Evolutionary conservation across 2,113 vertebrate genomes (phyloP).

Genomic region (Chaenogobius annularis): DNA sequence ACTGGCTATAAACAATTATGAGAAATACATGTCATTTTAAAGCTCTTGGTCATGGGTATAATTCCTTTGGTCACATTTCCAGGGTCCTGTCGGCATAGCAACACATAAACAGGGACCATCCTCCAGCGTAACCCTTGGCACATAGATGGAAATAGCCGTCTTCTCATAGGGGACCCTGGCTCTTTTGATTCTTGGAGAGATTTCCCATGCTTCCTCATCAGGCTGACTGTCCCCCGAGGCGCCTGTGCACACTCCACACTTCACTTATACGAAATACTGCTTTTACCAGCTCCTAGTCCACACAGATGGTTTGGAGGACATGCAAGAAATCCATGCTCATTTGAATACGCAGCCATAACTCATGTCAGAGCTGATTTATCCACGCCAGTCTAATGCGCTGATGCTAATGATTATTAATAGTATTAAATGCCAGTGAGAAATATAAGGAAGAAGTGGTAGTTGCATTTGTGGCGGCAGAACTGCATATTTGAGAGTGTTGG

Average conservation of each 20-base stretch:
- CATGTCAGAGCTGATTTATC: slow-evolving; percentile 35
- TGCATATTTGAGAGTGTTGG: too few species aligned
- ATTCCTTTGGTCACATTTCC: slow-evolving; percentile 70
- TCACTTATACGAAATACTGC: slow-evolving; percentile 22
- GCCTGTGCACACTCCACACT: slow-evolving; percentile 1
- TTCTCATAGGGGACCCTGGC: slow-evolving; percentile 14
- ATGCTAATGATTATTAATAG: background rate
- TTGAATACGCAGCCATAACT: slow-evolving; percentile 41
- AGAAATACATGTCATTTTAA: slow-evolving; percentile 33
- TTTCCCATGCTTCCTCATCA: slow-evolving; percentile 35
- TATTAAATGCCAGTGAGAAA: background rate
- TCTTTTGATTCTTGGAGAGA: slow-evolving; percentile 28
- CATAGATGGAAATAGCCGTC: slow-evolving; percentile 27
- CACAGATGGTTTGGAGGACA: slow-evolving; percentile 31
- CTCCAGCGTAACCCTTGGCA: slow-evolving; percentile 30
- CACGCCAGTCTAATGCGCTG: slow-evolving; percentile 48
- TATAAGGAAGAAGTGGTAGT: background rate
- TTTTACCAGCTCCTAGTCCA: slow-evolving; percentile 20
- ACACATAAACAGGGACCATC: slow-evolving; percentile 38
- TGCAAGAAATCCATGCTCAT: slow-evolving; percentile 44
- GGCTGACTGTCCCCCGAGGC: slow-evolving; percentile 25
- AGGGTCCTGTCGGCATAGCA: slow-evolving; percentile 22
- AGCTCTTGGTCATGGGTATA: slow-evolving; percentile 66
- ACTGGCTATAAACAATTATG: background rate
- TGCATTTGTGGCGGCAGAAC: background rate